These are phyloP conservation scores for Danio kyathit DNA, from an alignment of 2,797 vertebrate species.

Conservation along the genomic window DNA sequence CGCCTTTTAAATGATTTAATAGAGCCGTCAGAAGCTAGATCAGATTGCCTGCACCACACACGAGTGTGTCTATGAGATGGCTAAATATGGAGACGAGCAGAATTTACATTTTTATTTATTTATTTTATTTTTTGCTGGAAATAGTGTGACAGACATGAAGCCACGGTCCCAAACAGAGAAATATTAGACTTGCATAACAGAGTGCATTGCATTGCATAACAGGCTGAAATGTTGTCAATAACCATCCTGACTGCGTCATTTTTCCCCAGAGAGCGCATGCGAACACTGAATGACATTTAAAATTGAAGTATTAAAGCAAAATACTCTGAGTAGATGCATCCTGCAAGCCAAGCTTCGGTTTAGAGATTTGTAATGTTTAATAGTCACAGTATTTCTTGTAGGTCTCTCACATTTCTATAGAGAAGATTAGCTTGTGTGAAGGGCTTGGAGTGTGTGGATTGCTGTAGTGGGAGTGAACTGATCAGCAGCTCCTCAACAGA, in stretches of 20 bases:
- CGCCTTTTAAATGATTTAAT: slow-evolving; percentile 62
- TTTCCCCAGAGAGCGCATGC: slow-evolving; percentile 9
- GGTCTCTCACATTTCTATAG: slow-evolving; percentile 4
- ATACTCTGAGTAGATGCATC: background rate
- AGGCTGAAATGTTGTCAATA: slow-evolving; percentile 24
- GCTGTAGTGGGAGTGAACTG: background rate
- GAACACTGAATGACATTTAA: slow-evolving; percentile 34
- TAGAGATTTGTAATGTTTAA: slow-evolving; percentile 16
- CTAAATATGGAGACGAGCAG: slow-evolving; percentile 42
- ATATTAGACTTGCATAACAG: slow-evolving; percentile 40
- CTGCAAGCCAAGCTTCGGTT: background rate
- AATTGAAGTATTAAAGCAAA: slow-evolving; percentile 4
- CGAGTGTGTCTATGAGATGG: background rate
- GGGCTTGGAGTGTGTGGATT: slow-evolving; percentile 2
- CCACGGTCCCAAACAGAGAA: background rate
- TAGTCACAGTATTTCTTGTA: slow-evolving; percentile 3
- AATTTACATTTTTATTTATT: slow-evolving; percentile 30
- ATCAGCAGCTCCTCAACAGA: background rate
- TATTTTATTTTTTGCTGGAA: slow-evolving; percentile 6
- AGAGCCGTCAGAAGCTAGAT: slow-evolving; percentile 51
- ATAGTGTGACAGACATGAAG: background rate
- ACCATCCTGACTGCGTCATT: slow-evolving; percentile 1
- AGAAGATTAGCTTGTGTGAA: slow-evolving; percentile 15
- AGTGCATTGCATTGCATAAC: slow-evolving; percentile 36
- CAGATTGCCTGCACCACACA: slow-evolving; percentile 44